A percentile compares a stretch with the other conserved stretches of the same genome.
These are phyloP conservation scores for Pocillopora verrucosa DNA, from an alignment of 64 coral and sea anemone species.

Conservation along the genomic window DNA sequence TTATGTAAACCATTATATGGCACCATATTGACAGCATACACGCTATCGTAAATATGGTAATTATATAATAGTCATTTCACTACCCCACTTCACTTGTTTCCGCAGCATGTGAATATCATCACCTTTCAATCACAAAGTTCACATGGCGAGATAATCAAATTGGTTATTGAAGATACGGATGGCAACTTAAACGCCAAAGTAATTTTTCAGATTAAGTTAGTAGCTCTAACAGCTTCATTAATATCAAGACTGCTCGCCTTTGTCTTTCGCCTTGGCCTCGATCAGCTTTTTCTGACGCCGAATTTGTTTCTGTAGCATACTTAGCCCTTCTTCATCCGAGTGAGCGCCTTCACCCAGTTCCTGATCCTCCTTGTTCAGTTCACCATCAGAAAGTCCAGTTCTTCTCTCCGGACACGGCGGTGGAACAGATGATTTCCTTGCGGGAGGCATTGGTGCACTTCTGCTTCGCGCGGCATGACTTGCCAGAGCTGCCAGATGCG, in stretches of 20 bases:
- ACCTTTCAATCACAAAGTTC: not conserved
- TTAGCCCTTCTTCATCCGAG: conserved; percentile 47
- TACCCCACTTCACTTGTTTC: not conserved
- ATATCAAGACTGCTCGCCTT: conserved; percentile 37
- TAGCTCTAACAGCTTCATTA: not conserved
- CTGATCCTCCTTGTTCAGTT: not conserved
- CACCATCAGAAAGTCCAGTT: conserved; percentile 20
- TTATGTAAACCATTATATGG: not conserved
- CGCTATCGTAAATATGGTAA: not conserved
- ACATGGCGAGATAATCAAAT: not conserved
- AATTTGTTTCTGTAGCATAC: conserved; percentile 67
- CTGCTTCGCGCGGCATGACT: conserved; percentile 90
- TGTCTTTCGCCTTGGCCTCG: conserved; percentile 60
- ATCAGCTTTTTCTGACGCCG: conserved; percentile 80
- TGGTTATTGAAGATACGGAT: not conserved
- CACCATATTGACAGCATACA: not conserved
- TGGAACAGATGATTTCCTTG: conserved; percentile 79
- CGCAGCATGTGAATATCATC: not conserved
- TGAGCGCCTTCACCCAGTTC: not conserved
- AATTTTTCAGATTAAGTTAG: too few species aligned
- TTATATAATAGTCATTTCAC: not conserved
- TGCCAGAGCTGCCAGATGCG: conserved; percentile 78
- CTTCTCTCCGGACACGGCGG: conserved; percentile 44
- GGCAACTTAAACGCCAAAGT: too few species aligned
- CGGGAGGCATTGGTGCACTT: conserved; percentile 90